Evolutionary conservation across 2,113 vertebrate species (phyloP).

Genomic region (Pavo muticus): DNA sequence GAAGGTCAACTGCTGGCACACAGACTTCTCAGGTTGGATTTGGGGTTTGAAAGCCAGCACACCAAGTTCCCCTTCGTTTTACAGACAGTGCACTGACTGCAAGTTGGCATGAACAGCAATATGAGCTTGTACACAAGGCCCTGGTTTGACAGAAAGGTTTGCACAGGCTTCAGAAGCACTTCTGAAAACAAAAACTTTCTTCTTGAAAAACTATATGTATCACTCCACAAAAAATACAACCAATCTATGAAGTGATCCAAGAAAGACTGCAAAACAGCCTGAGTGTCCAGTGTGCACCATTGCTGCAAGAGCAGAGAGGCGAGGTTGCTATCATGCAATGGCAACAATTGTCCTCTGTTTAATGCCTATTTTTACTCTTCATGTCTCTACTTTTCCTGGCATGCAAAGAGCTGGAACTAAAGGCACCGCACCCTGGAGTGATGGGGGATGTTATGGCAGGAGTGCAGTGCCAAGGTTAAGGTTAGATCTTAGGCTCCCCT

Average conservation of each 20-base stretch:
- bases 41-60: neutral
- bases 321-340: neutral
- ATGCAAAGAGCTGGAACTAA: neutral
- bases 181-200: neutral
- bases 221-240: neutral
- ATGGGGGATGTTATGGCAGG: neutral
- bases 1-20: neutral
- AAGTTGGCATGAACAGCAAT: neutral
- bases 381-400: conserved; percentile 42
- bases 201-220: neutral
- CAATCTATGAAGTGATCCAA: neutral
- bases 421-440: neutral
- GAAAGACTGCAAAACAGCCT: neutral
- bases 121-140: neutral
- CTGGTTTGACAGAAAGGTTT: neutral
- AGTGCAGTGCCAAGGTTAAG: neutral
- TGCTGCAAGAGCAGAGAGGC: neutral
- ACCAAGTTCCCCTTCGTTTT: neutral
- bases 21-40: neutral
- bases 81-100: neutral
- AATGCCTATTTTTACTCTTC: conserved; percentile 25
- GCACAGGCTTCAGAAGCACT: neutral
- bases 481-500: neutral
- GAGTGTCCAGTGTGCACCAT: neutral
- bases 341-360: neutral